Evolutionary conservation across 2,113 vertebrate genomes (phyloP).

Genomic region (Paramormyrops kingsleyae): DNA sequence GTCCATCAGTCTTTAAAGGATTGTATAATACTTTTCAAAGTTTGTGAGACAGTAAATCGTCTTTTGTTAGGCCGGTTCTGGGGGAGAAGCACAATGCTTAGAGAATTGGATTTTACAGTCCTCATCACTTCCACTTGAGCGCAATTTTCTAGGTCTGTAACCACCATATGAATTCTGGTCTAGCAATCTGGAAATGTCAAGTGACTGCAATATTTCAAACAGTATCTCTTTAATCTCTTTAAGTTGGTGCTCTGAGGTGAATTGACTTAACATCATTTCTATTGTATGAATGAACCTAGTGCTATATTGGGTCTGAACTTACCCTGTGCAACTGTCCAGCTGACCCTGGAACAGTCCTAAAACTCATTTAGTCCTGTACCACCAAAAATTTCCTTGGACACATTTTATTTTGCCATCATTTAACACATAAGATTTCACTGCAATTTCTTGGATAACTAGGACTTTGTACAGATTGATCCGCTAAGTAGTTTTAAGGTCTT

Average conservation of each 20-base stretch:
- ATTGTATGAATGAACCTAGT: neutral
- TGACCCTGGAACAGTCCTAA: neutral
- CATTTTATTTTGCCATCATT: neutral
- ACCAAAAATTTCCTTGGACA: neutral
- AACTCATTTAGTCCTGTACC: neutral
- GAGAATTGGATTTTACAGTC: neutral
- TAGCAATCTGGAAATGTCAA: neutral
- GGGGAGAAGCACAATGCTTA: neutral
- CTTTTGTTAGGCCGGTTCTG: neutral
- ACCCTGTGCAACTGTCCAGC: neutral
- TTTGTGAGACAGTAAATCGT: neutral
- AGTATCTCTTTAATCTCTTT: neutral
- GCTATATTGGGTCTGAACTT: neutral
- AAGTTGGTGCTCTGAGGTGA: neutral
- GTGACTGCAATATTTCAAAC: neutral
- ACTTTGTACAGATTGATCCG: neutral
- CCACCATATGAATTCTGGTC: neutral
- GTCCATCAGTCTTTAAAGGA: neutral
- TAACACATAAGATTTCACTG: neutral
- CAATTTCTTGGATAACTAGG: neutral
- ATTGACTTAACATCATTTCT: neutral
- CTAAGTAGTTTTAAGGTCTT: neutral
- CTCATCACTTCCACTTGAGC: neutral
- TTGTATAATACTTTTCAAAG: neutral
- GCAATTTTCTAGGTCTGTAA: neutral